Percentiles rank a stretch among this genome's conserved stretches.
These are phyloP conservation scores for Amphiduros pacificus DNA, from an alignment of 2,888 invertebrate species.

Conservation along the genomic window DNA sequence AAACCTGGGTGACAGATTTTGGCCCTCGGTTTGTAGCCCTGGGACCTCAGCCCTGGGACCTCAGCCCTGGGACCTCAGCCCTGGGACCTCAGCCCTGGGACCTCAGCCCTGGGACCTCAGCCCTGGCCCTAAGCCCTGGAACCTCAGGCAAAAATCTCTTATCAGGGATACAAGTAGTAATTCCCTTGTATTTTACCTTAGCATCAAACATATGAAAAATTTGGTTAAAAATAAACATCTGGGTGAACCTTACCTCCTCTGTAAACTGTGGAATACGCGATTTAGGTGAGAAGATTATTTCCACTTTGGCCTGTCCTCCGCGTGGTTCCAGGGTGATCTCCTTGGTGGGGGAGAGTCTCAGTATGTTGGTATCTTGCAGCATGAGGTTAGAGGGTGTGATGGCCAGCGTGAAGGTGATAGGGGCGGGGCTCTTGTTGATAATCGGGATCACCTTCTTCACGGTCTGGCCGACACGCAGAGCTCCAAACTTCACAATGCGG, in stretches of 20 bases:
- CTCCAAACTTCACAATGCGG: conserved; percentile 55
- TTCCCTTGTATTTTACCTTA: no score
- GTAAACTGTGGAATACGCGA: conserved; percentile 55
- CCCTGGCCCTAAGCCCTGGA: no score
- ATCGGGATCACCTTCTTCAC: conserved; percentile 50
- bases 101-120: no score
- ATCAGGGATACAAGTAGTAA: no score
- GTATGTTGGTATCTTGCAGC: conserved; percentile 46
- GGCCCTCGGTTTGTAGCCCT: not conserved
- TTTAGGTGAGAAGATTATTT: conserved; percentile 52
- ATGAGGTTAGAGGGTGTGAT: conserved; percentile 47
- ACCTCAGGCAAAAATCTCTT: no score
- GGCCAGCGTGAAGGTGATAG: conserved; percentile 54
- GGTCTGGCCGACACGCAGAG: conserved; percentile 49
- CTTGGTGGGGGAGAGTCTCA: conserved; percentile 45
- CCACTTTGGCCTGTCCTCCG: conserved; percentile 52
- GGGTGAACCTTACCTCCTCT: conserved; percentile 49
- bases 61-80: no score
- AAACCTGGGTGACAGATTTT: no score
- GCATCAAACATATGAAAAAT: not conserved
- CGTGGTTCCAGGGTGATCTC: conserved; percentile 48
- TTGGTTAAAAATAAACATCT: not conserved
- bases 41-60: no score
- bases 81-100: no score
- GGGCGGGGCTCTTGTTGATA: conserved; percentile 57